Base-by-base conservation (phyloP, 1,140 invertebrate species). In the Zaprionus capensis region DNA sequence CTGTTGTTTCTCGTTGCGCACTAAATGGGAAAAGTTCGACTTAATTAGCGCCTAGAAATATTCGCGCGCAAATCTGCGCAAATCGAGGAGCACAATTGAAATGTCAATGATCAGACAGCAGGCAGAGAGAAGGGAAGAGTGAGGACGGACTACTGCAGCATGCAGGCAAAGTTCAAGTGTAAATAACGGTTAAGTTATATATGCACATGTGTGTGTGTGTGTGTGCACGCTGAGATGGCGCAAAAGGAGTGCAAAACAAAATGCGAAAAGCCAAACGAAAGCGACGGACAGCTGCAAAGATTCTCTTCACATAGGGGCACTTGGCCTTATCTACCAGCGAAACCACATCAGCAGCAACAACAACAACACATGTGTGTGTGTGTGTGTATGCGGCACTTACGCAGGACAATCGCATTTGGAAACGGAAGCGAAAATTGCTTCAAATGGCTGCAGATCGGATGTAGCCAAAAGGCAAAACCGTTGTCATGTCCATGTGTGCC, bases 1-100 rank as follows among this genome's bases (percentile, higher is more conserved):
- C 62, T 34, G 20, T 20, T 28, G 69, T 55, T 58, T 57, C 59
- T 69, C 22, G 20, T 20, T 28, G 69, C 59, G 58, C 56, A 59
- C 53, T 34, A 53, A 83, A 83, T 83, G 78, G 78, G 82, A 85
- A 84, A 84, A 84, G 82, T 84, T 84, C 11, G 80, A 74, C 78
- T 68, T 84, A 84, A 85, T 84, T 84, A 81, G 74, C 70, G 81
- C 62, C 71, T 74, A 49, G 44, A 34, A 80, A 15, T 75, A 68
- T 71, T 36, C 31, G 12, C 31, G 12, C 15, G 14, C 3, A 46
- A 9, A 38, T 36, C 55, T 49, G 46, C 58, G 63, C n/a, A 57
- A 65, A 77, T 80, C 68, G 56, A 34, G 31, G 20, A 24, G 28
- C 34, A 44, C 51, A 72, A 66, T 83, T 65, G 71, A 76, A 82